A percentile compares a stretch with the other conserved stretches of the same genome.
phyloP scores from a whole-genome alignment of 2,888 invertebrate species.

The Tanaodytes sp. region DNA sequence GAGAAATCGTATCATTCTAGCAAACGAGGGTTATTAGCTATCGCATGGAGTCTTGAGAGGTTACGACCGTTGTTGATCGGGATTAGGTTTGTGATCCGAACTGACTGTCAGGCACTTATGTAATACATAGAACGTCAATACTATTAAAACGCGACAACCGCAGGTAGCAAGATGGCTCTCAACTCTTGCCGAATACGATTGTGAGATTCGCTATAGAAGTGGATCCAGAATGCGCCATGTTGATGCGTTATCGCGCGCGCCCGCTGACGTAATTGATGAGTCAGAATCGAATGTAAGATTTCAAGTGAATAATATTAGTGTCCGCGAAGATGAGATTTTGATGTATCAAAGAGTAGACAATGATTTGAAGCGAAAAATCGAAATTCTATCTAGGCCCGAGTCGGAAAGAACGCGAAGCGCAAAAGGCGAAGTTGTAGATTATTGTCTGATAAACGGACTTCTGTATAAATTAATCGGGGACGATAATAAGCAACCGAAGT shows the following conservation, averaged over 20 bases:
- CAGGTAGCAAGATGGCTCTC: constrained; percentile 28
- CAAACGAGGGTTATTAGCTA: constrained; percentile 13
- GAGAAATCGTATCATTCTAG: constrained; percentile 7
- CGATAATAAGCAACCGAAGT: background rate
- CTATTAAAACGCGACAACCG: constrained; percentile 21
- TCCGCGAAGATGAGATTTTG: background rate
- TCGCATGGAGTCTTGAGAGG: constrained; percentile 12
- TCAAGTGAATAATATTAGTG: background rate
- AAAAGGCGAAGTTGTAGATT: constrained; percentile 13
- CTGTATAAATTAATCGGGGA: constrained; percentile 18
- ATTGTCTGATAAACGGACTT: constrained; percentile 23
- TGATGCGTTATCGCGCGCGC: constrained; percentile 21
- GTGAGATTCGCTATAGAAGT: background rate
- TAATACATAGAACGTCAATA: too few species aligned
- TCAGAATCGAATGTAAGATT: background rate
- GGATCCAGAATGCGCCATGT: constrained; percentile 22
- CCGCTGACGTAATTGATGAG: background rate
- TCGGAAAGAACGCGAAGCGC: background rate
- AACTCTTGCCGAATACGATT: constrained; percentile 5
- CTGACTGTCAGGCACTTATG: background rate
- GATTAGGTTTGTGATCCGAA: background rate
- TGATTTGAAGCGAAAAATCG: background rate
- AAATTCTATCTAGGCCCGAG: background rate
- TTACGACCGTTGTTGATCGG: constrained; percentile 20
- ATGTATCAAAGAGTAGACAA: background rate